Conservation (phyloP, 2,888 invertebrate species). For the Kuschelorhynchus macadamiae region DNA sequence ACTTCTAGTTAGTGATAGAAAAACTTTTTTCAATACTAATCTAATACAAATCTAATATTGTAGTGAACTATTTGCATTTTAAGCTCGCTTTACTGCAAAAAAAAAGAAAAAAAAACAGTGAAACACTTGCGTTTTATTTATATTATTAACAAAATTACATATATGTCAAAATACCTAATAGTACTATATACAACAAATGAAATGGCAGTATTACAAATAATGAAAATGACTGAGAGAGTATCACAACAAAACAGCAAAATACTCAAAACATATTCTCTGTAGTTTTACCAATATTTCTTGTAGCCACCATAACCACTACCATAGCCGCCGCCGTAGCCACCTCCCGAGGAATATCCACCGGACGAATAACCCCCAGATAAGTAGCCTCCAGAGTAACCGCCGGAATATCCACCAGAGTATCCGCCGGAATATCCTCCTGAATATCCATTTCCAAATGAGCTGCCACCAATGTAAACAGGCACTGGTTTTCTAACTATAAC, state of each 20-base stretch:
- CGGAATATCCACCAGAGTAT: slow-evolving; percentile 17
- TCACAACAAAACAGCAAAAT: slow-evolving; percentile 5
- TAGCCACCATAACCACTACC: slow-evolving; percentile 20
- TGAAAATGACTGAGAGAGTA: not conserved
- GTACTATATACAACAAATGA: slow-evolving; percentile 1
- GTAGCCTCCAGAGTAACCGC: slow-evolving; percentile 1
- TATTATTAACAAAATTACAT: too few relatives aligned
- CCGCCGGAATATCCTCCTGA: slow-evolving; percentile 24
- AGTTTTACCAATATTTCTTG: slow-evolving; percentile 20
- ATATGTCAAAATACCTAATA: not conserved
- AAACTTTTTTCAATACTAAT: too few relatives aligned
- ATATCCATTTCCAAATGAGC: slow-evolving; percentile 14
- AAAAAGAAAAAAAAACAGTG: too few relatives aligned
- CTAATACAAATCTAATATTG: too few relatives aligned
- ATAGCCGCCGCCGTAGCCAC: slow-evolving; percentile 16
- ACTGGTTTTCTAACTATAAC: slow-evolving; percentile 51
- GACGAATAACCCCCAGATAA: slow-evolving; percentile 19
- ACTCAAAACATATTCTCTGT: not conserved
- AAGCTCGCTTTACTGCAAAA: too few relatives aligned
- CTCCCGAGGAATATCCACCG: slow-evolving; percentile 18
- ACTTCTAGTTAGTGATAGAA: too few relatives aligned
- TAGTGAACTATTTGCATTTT: too few relatives aligned
- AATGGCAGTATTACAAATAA: not conserved
- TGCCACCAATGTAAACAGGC: slow-evolving; percentile 44
- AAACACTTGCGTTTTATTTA: too few relatives aligned